Evolutionary conservation across 2,888 invertebrate species (phyloP), one percentile per base, ranked within the genome.

Genomic region (Oasisia sp.): DNA sequence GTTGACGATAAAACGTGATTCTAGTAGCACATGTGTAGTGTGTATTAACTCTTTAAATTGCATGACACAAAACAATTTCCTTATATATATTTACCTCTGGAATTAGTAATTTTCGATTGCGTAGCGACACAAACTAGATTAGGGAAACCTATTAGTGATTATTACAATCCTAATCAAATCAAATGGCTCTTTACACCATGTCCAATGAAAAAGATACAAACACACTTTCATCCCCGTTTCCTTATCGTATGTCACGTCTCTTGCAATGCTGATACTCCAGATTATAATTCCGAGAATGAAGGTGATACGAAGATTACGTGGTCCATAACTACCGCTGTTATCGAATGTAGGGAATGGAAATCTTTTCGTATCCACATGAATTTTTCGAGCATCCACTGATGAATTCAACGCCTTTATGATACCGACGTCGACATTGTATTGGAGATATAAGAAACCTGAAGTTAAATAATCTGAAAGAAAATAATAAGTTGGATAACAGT

Each of bases 401-500:
- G 74, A 74, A 74, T 74, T 74, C 27, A 74, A 74, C 19, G 74
- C 74, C 74, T 74, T 74, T 27, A 74, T 8, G 74, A 74, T 74
- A n/a, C 74, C 74, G 27, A 74, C 27, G 27, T 74, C 74, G 74
- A 74, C 74, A n/a, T 74, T 74, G 27, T 74, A 74, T n/a, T 74
- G 74, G 74, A 74, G 74, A 74, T 74, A 74, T n/a, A 74, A 74
- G 74, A 74, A 74, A 74, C 74, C 74, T 27, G 74, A 27, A 74
- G 19, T 27, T 74, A 74, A 74, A 27, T 74, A 74, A 74, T 74
- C 74, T 74, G 74, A 74, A 74, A 74, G n/a, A n/a, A 27, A 50
- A 14, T 7, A 74, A 74, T 27, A 74, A 50, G 5, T 19, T 74
- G 74, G 19, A 74, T 74, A 74, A 74, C 74, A 74, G 27, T 7